These are phyloP conservation scores for Sebastes oblongus DNA, from an alignment of 2,797 vertebrate species.

Conservation along the genomic window DNA sequence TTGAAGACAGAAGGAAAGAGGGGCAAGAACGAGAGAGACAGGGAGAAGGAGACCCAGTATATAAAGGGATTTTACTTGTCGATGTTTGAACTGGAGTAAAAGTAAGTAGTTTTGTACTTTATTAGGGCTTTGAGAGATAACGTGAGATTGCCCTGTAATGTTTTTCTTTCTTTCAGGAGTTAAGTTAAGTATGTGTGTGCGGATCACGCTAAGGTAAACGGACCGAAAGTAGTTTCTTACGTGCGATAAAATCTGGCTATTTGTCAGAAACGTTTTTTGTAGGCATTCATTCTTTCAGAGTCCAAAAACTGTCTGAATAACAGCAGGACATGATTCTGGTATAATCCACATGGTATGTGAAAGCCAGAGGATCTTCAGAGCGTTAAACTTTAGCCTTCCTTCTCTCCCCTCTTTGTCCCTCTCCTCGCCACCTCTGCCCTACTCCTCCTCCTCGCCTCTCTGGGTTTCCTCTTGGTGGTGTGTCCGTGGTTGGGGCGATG, in stretches of 20 bases:
- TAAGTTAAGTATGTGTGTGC: neutral
- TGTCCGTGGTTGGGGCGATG: conserved; percentile 64
- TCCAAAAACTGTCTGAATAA: neutral
- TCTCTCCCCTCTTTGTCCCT: conserved; percentile 36
- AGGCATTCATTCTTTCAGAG: neutral
- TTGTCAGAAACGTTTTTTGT: neutral
- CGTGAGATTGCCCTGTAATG: neutral
- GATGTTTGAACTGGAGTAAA: conserved; percentile 62
- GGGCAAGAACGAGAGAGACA: conserved; percentile 43
- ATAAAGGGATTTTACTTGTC: conserved; percentile 72
- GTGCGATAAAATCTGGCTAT: neutral
- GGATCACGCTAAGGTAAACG: neutral
- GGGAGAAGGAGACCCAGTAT: conserved; percentile 56
- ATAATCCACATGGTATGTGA: neutral
- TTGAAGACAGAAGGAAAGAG: conserved; percentile 58
- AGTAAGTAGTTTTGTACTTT: conserved; percentile 74
- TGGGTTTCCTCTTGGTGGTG: conserved; percentile 56
- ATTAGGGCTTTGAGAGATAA: conserved; percentile 13
- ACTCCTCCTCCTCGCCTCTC: conserved; percentile 17
- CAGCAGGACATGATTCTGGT: neutral
- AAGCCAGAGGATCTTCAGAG: conserved; percentile 6
- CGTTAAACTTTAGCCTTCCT: conserved; percentile 10
- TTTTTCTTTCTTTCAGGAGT: conserved; percentile 6
- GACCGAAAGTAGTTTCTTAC: neutral
- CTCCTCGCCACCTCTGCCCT: conserved; percentile 36